Base-by-base conservation (phyloP, 2,888 invertebrate genomes). In the Conistra vaccinii region DNA sequence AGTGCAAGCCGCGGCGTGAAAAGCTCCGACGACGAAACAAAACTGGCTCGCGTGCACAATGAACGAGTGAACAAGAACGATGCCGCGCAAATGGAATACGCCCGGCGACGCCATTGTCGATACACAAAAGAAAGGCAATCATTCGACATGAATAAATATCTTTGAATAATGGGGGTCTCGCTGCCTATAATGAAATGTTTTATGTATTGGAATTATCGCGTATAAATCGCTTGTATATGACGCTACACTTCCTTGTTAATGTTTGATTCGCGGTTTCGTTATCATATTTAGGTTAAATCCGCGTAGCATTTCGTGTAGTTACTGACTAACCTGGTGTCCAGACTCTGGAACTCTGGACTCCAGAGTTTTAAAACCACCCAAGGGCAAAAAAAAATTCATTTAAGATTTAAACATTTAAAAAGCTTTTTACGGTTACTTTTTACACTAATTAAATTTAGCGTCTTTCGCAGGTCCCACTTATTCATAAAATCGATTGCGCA, bases 131-230 rank as follows among this genome's bases (percentile, higher is more conserved):
- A 96, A 95, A 96, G 94, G 96, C 94, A 95, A 96, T 96, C 96
- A 95, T 95, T 96, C 95, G 95, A 96, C 96, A 95, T 95, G 96
- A 96, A 96, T 96, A 96, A 96, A 96, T 95, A 95, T 96, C 94
- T 95, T 95, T 95, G 95, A 96, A 94, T 96, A 96, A 96, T 96
- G 93, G 93, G 93, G 88, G 90, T 91, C 90, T 89, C 92, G 91
- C 91, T 93, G 94, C 94, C 91, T 93, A 92, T 95, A 96, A 94
- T 95, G 94, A 95, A 96, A 96, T 95, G 95, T 95, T 96, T 96
- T 95, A 95, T 94, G 95, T 95, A 94, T 94, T 89, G 92, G 90
- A 93, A 94, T 95, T 95, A 96, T 94, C 92, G 92, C 92, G 91
- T 93, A 93, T 92, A 94, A 95, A 94, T 93, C 93, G 93, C 91